phyloP scores from a whole-genome alignment of 2,797 vertebrate genomes.

The Brachymystax lenok region DNA sequence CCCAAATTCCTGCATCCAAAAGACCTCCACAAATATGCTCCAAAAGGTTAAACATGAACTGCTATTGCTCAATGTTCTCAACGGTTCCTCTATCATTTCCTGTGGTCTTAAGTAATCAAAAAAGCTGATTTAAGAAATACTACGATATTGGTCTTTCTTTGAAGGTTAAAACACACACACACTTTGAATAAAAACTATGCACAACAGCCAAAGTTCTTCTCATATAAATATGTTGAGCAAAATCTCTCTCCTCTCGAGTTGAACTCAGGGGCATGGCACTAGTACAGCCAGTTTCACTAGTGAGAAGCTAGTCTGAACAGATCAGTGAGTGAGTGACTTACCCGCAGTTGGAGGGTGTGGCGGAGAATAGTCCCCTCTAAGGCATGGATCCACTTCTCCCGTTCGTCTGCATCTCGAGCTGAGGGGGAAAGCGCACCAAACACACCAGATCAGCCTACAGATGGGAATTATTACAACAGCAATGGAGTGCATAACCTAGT shows the following conservation, averaged over 20 bases:
- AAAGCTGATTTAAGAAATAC: background rate
- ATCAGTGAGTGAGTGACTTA: slow-evolving; percentile 58
- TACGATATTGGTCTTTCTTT: background rate
- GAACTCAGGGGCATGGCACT: background rate
- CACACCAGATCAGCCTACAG: slow-evolving; percentile 32
- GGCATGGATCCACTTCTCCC: slow-evolving; percentile 99
- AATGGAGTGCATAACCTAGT: slow-evolving; percentile 13
- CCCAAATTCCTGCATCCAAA: background rate
- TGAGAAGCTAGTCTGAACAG: background rate
- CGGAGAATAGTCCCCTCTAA: slow-evolving; percentile 99
- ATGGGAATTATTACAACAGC: background rate
- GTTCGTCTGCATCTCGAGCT: slow-evolving; percentile 98
- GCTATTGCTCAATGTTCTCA: background rate
- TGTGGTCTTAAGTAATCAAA: background rate
- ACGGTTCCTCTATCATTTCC: background rate
- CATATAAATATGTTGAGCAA: background rate
- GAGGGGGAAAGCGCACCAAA: slow-evolving; percentile 41
- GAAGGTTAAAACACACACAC: background rate
- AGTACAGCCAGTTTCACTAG: background rate
- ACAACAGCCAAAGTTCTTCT: background rate
- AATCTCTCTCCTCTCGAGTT: background rate
- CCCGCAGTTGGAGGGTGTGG: slow-evolving; percentile 93
- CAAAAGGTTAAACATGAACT: background rate
- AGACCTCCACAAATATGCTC: background rate
- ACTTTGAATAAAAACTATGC: background rate